A percentile compares a stretch with the other conserved stretches of the same genome.
These are phyloP conservation scores for Ptychodera flava DNA, from an alignment of 35 echinoderm and acorn worm genomes.

Conservation along the genomic window DNA sequence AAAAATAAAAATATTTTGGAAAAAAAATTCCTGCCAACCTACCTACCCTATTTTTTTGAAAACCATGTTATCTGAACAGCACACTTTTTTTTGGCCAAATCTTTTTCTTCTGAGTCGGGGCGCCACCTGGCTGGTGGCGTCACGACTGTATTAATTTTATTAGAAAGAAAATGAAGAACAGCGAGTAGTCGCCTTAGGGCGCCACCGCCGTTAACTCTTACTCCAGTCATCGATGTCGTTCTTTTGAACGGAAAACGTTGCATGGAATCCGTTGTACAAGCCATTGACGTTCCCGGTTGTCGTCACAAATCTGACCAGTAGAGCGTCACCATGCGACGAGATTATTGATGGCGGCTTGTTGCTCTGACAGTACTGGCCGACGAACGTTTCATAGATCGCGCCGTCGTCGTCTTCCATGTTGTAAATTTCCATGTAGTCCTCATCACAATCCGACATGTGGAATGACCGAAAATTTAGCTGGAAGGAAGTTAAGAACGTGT, in stretches of 20 bases:
- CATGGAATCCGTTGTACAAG: not conserved
- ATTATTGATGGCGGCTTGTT: not conserved
- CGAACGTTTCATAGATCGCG: not conserved
- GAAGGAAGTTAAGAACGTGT: not conserved
- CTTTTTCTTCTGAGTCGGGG: not conserved
- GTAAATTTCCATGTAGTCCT: not conserved
- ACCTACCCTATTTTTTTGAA: not conserved
- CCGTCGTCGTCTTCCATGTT: not conserved
- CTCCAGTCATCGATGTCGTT: not conserved
- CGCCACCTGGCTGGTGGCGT: not conserved
- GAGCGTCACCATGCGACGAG: not conserved
- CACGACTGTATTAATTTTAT: not conserved
- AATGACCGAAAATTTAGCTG: not conserved
- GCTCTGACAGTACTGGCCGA: not conserved
- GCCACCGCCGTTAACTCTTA: not conserved
- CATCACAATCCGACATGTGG: not conserved
- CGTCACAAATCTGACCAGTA: not conserved
- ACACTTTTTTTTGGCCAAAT: not conserved
- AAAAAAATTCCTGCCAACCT: not conserved
- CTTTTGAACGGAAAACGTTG: not conserved
- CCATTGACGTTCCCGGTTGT: not conserved
- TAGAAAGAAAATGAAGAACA: not conserved
- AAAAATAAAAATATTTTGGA: too few species aligned
- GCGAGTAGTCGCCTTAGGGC: not conserved
- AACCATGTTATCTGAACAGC: not conserved